Percentiles rank a stretch among this genome's conserved stretches.
phyloP scores from a whole-genome alignment of 1,140 invertebrate genomes.

The Orius insidiosus region DNA sequence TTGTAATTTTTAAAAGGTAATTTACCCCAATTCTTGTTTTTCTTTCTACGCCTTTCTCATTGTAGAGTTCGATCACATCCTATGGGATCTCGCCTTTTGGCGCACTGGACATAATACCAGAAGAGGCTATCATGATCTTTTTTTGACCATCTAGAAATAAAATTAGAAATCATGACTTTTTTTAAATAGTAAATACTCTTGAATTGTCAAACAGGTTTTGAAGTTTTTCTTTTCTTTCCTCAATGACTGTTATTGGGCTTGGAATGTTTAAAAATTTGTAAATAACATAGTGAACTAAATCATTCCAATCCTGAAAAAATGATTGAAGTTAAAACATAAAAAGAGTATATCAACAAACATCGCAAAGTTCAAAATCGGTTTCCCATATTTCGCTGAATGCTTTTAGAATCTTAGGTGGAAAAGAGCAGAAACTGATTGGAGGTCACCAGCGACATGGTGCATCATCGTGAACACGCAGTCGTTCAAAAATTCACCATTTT shows the following conservation, averaged over 20 bases:
- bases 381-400: constrained; percentile 58
- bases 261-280: constrained; percentile 54
- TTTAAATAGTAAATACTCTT: not conserved
- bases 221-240: not conserved
- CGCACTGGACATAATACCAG: constrained; percentile 46
- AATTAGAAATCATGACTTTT: not conserved
- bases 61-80: constrained; percentile 39
- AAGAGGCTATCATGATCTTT: constrained; percentile 42
- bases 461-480: constrained; percentile 69
- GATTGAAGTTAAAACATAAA: constrained; percentile 14
- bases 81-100: constrained; percentile 33
- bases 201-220: not conserved
- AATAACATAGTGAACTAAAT: constrained; percentile 58
- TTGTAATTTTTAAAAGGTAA: not conserved
- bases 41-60: constrained; percentile 34
- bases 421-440: constrained; percentile 40
- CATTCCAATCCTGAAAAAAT: constrained; percentile 51
- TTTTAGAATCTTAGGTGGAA: constrained; percentile 58
- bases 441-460: constrained; percentile 63
- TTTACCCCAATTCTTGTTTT: constrained; percentile 37
- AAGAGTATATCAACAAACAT: constrained; percentile 33
- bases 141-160: constrained; percentile 30
- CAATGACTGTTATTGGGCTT: constrained; percentile 7
- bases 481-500: constrained; percentile 54
- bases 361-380: constrained; percentile 47